These are phyloP conservation scores for Augochlorella aurata DNA, from an alignment of 2,888 invertebrate species.

Conservation along the genomic window DNA sequence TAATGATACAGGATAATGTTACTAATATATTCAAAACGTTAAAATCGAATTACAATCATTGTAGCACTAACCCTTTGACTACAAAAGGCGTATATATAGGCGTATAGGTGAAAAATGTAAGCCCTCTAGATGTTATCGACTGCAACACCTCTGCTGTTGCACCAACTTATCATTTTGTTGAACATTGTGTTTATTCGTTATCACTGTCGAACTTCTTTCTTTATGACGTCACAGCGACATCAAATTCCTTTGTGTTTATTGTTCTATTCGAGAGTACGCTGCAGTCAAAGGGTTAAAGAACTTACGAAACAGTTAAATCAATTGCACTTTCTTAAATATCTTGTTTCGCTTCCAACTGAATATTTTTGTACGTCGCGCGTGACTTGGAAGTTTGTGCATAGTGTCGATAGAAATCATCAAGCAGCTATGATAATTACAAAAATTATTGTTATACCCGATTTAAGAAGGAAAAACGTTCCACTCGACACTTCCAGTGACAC, in stretches of 20 bases:
- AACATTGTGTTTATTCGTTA: no score
- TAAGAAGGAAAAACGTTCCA: background rate
- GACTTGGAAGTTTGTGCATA: background rate
- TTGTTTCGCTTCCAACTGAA: background rate
- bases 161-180: no score
- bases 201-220: no score
- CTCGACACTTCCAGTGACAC: background rate
- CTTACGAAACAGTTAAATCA: background rate
- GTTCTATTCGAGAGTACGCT: no score
- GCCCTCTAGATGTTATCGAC: no score
- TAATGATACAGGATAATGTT: background rate
- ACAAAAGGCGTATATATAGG: no score
- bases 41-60: background rate
- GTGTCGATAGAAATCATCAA: background rate
- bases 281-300: no score
- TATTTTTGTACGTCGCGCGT: background rate
- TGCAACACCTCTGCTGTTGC: no score
- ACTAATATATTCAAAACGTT: background rate
- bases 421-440: background rate
- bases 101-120: no score
- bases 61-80: background rate
- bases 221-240: no score
- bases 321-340: background rate
- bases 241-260: no score
- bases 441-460: background rate